phyloP scores from a whole-genome alignment of 1,140 invertebrate genomes.

The Eubasilissa regina region DNA sequence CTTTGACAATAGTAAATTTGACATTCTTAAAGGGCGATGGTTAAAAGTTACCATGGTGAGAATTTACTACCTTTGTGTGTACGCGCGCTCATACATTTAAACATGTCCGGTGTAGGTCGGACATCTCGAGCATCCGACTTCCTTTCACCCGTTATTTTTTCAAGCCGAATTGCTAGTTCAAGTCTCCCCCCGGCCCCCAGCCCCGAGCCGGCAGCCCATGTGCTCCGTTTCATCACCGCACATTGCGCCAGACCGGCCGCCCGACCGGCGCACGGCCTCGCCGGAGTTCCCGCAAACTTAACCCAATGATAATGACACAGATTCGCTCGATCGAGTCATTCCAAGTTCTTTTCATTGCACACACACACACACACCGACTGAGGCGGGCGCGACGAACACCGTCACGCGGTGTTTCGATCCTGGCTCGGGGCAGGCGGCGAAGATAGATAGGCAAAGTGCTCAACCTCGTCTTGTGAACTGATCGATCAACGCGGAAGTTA shows the following conservation, averaged over 20 bases:
- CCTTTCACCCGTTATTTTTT: not conserved
- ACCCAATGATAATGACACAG: constrained; percentile 58
- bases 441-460: not conserved
- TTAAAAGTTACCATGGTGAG: no score
- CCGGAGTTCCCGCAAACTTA: constrained; percentile 47
- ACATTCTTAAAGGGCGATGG: no score
- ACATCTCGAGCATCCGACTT: not conserved
- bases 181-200: not conserved
- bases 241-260: constrained; percentile 3
- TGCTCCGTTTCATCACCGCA: constrained; percentile 2
- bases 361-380: not conserved
- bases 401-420: not conserved
- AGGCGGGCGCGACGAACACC: not conserved
- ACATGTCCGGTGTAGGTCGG: no score
- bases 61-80: no score
- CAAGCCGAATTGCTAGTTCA: not conserved
- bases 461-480: not conserved
- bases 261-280: constrained; percentile 24
- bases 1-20: no score
- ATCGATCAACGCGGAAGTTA: not conserved
- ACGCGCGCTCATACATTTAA: no score
- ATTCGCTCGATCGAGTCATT: constrained; percentile 13
- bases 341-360: not conserved
- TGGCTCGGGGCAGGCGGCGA: not conserved
- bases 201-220: not conserved